phyloP scores from a whole-genome alignment of 2,888 invertebrate genomes.

The Eristalis arbustorum region DNA sequence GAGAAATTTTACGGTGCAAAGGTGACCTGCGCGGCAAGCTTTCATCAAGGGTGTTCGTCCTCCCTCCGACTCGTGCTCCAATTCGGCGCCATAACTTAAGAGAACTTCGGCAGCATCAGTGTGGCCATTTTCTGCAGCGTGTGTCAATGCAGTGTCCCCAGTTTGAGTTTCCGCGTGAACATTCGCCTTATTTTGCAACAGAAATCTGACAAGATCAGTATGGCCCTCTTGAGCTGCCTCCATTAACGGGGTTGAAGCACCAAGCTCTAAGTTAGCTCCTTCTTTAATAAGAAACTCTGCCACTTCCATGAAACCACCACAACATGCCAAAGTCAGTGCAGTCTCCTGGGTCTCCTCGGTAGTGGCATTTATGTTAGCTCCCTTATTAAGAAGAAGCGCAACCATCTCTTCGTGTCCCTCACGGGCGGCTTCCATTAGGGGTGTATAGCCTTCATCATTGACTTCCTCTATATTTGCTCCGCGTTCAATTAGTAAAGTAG shows the following conservation, averaged over 20 bases:
- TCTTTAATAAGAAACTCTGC: conserved; percentile 97
- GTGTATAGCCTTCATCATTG: conserved; percentile 99
- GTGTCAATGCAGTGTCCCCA: conserved; percentile 96
- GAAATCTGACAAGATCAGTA: conserved; percentile 92
- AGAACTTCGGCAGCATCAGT: conserved; percentile 97
- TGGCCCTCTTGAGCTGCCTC: conserved; percentile 99
- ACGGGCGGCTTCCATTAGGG: conserved; percentile 98
- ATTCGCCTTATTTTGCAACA: conserved; percentile 91
- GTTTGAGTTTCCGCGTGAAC: conserved; percentile 97
- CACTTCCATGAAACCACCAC: conserved; percentile 96
- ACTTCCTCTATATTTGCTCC: conserved; percentile 99
- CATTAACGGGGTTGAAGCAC: conserved; percentile 98
- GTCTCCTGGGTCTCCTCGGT: conserved; percentile 99
- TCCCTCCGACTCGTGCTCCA: conserved; percentile 98
- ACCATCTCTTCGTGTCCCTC: conserved; percentile 99
- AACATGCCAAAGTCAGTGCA: conserved; percentile 95
- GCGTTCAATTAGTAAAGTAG: conserved; percentile 95
- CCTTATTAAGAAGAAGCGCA: conserved; percentile 93
- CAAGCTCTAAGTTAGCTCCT: conserved; percentile 96
- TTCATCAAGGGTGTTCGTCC: conserved; percentile 99
- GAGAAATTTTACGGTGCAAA: conserved; percentile 97
- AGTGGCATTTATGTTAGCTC: conserved; percentile 98
- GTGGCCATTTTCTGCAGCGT: conserved; percentile 99
- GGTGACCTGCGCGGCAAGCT: conserved; percentile 97
- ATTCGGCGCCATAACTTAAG: conserved; percentile 92